Evolutionary conservation across 2,888 invertebrate genomes (phyloP).

Genomic region (Lamellibrachia columna): DNA sequence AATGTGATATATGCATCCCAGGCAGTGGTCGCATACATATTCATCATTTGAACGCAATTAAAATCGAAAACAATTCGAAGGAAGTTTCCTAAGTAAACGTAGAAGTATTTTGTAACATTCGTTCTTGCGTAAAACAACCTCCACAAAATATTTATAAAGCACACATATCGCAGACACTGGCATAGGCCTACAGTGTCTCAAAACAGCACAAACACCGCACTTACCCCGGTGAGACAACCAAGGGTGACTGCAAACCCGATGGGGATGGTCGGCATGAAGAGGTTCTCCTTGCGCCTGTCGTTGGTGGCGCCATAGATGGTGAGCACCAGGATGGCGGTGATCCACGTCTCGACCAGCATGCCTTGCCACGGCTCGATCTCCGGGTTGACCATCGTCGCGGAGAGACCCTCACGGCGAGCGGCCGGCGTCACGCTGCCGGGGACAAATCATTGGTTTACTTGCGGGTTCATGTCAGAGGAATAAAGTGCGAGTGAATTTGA

Average conservation of each 20-base stretch:
- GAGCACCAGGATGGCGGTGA: constrained; percentile 34
- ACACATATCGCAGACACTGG: too few relatives aligned
- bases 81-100: too few relatives aligned
- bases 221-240: constrained; percentile 30
- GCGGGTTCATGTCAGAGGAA: too few relatives aligned
- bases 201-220: not conserved
- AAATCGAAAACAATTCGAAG: too few relatives aligned
- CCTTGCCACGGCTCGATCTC: constrained; percentile 30
- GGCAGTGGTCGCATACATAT: too few relatives aligned
- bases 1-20: too few relatives aligned
- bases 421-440: constrained; percentile 31
- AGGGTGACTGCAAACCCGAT: constrained; percentile 36
- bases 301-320: constrained; percentile 34
- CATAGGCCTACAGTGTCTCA: not conserved
- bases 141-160: too few relatives aligned
- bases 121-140: too few relatives aligned
- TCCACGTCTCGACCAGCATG: constrained; percentile 33
- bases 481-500: too few relatives aligned
- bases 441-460: not conserved
- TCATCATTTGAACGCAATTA: too few relatives aligned
- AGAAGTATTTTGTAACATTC: too few relatives aligned
- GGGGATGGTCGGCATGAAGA: constrained; percentile 34
- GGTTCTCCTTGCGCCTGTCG: constrained; percentile 16
- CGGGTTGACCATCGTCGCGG: constrained; percentile 26
- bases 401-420: constrained; percentile 19